These are phyloP conservation scores for Pholis gunnellus DNA, from an alignment of 2,113 vertebrate species.

Conservation along the genomic window DNA sequence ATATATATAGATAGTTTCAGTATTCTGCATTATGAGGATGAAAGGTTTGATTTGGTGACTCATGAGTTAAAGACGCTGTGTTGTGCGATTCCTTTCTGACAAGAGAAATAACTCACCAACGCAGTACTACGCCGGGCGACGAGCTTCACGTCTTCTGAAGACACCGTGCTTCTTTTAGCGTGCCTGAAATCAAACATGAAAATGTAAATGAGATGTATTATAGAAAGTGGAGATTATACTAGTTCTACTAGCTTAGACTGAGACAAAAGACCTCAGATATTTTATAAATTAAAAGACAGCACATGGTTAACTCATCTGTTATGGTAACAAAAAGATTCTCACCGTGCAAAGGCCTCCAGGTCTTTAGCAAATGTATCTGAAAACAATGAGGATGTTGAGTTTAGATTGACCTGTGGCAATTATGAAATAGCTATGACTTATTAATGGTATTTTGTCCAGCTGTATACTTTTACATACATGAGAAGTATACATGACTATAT, in stretches of 20 bases:
- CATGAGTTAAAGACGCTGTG: not conserved
- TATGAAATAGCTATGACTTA: no score
- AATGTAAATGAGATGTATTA: not conserved
- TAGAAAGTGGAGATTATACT: not conserved
- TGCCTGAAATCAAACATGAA: conserved; percentile 83
- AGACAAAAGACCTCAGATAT: not conserved
- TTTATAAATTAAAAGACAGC: not conserved
- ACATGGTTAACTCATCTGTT: not conserved
- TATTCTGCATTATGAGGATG: not conserved
- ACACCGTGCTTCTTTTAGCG: conserved; percentile 91
- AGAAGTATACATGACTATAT: no score
- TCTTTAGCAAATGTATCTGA: conserved; percentile 94
- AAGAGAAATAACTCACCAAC: conserved; percentile 84
- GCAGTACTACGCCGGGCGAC: conserved; percentile 90
- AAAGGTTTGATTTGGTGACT: not conserved
- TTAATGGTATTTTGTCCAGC: not conserved
- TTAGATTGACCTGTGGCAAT: not conserved
- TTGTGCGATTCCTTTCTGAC: not conserved
- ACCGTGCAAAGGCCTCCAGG: conserved; percentile 96
- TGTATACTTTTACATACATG: not conserved
- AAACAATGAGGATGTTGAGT: conserved; percentile 9
- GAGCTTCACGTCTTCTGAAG: conserved; percentile 92
- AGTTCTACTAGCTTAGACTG: not conserved
- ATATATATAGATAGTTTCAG: conserved; percentile 20
- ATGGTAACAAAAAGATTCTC: conserved; percentile 26